Conservation (phyloP, 1,140 invertebrate species). For the Caenorhabditis brenneri region DNA sequence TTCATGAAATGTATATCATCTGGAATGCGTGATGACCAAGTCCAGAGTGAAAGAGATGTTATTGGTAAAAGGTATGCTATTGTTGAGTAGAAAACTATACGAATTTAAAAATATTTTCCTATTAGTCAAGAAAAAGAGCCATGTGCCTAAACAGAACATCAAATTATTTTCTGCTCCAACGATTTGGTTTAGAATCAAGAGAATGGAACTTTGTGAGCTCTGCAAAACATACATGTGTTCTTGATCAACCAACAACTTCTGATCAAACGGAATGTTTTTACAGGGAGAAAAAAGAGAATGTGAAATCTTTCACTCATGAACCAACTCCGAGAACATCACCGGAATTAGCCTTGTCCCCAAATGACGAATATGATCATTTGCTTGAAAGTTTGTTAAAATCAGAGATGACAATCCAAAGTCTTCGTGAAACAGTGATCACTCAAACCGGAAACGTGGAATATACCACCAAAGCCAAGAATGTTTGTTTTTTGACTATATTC, state of each 20-base stretch:
- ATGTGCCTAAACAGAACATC: too few species aligned
- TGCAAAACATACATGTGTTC: too few species aligned
- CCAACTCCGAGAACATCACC: slow-evolving; percentile 8
- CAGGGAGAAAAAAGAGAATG: slow-evolving; percentile 14
- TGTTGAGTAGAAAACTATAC: too few species aligned
- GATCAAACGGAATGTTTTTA: too few species aligned
- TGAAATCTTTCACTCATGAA: not conserved
- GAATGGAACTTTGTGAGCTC: too few species aligned
- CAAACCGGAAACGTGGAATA: slow-evolving; percentile 68
- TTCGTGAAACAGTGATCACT: slow-evolving; percentile 68
- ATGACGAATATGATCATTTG: slow-evolving; percentile 47
- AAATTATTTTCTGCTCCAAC: not conserved
- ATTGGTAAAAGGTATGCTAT: slow-evolving; percentile 62
- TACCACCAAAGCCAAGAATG: slow-evolving; percentile 59
- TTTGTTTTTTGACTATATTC: slow-evolving; percentile 41
- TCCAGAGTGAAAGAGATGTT: slow-evolving; percentile 68
- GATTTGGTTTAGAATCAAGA: too few species aligned
- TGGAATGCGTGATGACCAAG: slow-evolving; percentile 69
- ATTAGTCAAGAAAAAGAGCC: too few species aligned
- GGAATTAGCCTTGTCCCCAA: not conserved
- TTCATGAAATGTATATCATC: slow-evolving; percentile 64
- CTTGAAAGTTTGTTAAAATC: slow-evolving; percentile 62
- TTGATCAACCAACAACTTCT: too few species aligned
- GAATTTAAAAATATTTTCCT: too few species aligned
- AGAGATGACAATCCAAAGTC: slow-evolving; percentile 65